Base-by-base conservation (phyloP, 2,888 invertebrate genomes). In the Horisme vitalbata region DNA sequence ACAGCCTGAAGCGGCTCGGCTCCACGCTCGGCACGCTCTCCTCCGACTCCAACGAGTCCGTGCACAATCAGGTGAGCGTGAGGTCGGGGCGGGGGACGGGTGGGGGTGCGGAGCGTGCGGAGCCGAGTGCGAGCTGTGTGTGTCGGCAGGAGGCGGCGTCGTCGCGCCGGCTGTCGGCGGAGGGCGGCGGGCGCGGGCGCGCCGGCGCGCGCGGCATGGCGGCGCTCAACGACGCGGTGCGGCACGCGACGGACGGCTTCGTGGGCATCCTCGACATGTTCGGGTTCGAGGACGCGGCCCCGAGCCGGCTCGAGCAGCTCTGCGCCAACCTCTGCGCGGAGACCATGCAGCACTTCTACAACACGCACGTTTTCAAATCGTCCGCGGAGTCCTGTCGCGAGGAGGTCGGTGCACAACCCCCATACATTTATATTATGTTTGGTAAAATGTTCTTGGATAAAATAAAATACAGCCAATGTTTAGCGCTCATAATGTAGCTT, bases 261-360 rank as follows among this genome's bases (percentile, higher is more conserved):
- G 97, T 98, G 59, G 97, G 97, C 28, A 97, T 98, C 69, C 90
- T 98, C 43, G 98, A 98, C 79, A 97, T 98, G 97, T 98, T 98
- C 85, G 98, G 98, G 3, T 98, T 98, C 85, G 97, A 98, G 88
- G 96, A 97, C 76, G 95, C 96, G 18, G 95, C 95, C 82, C 96
- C 96, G 1, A 95, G 96, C 65, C 96, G 96, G 60, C 90, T 98
- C 62, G 98, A 98, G 80, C 98, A 98, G 78, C 90, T 98, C 48
- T 98, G 98, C 86, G 97, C 97, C 67, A 98, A 98, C 87, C 90
- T 98, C 52, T 97, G 97, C 83, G 97, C 98, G 0, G 98, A 98
- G 89, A 97, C 97, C 20, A 97, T 98, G 96, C 98, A 98, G 80
- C 98, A 98, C 83, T 98, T 97, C 83, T 98, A 98, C 91, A 98